These are phyloP conservation scores for Prunella strophiata DNA, from an alignment of 2,797 vertebrate genomes.

Conservation along the genomic window DNA sequence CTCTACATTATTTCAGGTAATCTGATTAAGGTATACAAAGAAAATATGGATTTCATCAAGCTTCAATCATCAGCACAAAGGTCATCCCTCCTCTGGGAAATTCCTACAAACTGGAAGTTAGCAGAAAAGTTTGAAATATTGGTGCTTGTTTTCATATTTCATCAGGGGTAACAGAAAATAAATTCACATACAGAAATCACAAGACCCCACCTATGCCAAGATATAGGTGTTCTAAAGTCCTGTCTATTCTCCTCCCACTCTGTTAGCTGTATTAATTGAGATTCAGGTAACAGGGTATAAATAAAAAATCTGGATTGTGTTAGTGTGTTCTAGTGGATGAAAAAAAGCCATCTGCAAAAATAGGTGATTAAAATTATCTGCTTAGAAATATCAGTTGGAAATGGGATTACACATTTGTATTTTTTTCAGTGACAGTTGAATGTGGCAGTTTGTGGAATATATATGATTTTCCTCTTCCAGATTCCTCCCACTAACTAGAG, in stretches of 20 bases:
- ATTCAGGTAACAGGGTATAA: background rate
- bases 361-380: background rate
- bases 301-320: background rate
- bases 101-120: background rate
- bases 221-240: background rate
- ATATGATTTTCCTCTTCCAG: constrained; percentile 13
- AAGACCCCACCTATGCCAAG: background rate
- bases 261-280: background rate
- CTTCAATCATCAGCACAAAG: background rate
- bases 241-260: background rate
- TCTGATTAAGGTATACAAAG: background rate
- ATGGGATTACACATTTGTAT: background rate
- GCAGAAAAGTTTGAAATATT: background rate
- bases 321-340: background rate
- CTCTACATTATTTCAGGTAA: background rate
- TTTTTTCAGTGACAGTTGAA: background rate
- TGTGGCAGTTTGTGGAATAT: background rate
- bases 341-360: background rate
- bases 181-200: background rate
- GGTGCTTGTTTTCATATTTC: background rate
- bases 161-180: background rate
- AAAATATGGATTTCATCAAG: background rate
- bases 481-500: constrained; percentile 16
- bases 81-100: background rate
- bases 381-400: background rate